Evolutionary conservation across 1,140 invertebrate species (phyloP).

Genomic region (Drosophila orosa): DNA sequence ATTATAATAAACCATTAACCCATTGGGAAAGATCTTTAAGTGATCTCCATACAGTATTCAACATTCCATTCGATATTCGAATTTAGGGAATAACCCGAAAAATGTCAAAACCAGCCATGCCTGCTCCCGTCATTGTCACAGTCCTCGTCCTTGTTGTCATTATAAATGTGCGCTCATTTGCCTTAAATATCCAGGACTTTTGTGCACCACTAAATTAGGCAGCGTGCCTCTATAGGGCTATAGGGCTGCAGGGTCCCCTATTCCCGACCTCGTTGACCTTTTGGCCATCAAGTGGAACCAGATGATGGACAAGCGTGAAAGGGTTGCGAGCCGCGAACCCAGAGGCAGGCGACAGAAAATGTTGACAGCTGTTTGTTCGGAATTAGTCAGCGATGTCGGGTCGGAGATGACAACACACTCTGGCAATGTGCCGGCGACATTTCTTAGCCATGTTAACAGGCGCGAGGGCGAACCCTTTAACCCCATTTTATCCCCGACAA

Average conservation of each 20-base stretch:
- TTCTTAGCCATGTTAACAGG: conserved; percentile 71
- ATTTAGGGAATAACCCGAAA: conserved; percentile 26
- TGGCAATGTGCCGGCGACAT: conserved; percentile 56
- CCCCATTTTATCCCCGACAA: conserved; percentile 28
- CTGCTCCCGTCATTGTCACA: conserved; percentile 29
- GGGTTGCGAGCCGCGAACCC: conserved; percentile 51
- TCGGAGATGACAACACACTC: conserved; percentile 72
- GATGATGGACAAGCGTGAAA: conserved; percentile 59
- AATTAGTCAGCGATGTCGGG: conserved; percentile 78
- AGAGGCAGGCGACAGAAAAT: conserved; percentile 56
- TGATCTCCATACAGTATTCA: neutral
- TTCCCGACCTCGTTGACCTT: conserved; percentile 65
- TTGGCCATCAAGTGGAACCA: conserved; percentile 79
- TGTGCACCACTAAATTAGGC: conserved; percentile 76
- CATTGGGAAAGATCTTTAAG: neutral
- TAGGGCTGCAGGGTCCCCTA: neutral
- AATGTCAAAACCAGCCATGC: conserved; percentile 35
- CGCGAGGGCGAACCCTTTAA: conserved; percentile 61
- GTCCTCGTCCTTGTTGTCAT: conserved; percentile 70
- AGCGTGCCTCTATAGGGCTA: conserved; percentile 5
- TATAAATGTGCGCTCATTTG: conserved; percentile 81
- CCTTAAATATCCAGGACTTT: conserved; percentile 77
- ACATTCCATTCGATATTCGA: conserved; percentile 2
- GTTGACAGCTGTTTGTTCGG: conserved; percentile 74
- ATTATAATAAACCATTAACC: no score